Conservation (phyloP, 1,140 invertebrate genomes). For the Leguminivora glycinivorella region DNA sequence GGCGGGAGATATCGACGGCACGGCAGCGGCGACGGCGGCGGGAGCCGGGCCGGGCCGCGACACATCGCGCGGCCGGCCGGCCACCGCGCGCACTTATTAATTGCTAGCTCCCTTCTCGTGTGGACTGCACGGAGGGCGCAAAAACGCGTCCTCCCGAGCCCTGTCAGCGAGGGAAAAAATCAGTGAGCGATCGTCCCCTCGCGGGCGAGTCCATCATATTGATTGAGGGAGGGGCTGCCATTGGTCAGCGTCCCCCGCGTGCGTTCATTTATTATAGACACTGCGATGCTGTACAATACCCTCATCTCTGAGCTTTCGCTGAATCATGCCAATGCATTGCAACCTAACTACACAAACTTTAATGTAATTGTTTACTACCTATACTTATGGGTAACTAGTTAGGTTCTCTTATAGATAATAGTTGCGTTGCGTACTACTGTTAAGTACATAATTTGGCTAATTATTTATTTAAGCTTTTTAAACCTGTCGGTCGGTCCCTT, state of each 20-base stretch:
- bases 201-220: constrained; percentile 77
- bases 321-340: constrained; percentile 22
- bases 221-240: constrained; percentile 76
- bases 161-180: constrained; percentile 79
- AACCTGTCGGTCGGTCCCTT: too few relatives aligned
- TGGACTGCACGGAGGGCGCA: constrained; percentile 65
- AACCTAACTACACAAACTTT: constrained; percentile 3
- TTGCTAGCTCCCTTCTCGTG: constrained; percentile 66
- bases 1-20: constrained; percentile 36
- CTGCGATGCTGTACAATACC: constrained; percentile 60
- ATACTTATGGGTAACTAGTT: neutral
- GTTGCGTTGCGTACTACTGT: too few relatives aligned
- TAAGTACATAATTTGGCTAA: too few relatives aligned
- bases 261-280: constrained; percentile 78
- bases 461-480: too few relatives aligned
- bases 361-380: neutral
- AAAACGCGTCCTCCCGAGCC: constrained; percentile 73
- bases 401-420: too few relatives aligned
- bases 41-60: constrained; percentile 27
- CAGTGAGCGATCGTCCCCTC: constrained; percentile 78
- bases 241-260: constrained; percentile 72
- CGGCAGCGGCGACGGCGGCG: neutral
- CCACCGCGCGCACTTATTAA: constrained; percentile 70
- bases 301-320: constrained; percentile 24
- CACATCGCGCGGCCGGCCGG: constrained; percentile 27